phyloP scores from a whole-genome alignment of 2,888 invertebrate genomes.

The Eupithecia subfuscata region DNA sequence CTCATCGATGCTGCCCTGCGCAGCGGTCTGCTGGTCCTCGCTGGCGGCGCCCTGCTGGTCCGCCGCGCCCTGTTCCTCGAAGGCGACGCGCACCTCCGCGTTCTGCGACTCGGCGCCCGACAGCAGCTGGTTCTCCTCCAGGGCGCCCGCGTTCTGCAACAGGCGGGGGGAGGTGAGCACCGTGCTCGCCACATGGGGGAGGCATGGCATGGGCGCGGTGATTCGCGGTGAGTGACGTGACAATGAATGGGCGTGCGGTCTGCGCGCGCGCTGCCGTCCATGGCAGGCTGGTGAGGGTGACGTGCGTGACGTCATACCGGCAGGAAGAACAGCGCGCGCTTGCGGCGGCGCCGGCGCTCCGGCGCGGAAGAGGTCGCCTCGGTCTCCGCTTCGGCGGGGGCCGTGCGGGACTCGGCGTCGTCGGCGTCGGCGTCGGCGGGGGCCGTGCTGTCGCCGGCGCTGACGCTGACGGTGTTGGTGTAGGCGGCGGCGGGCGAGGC shows the following conservation, averaged over 20 bases:
- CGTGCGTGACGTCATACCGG: conserved; percentile 76
- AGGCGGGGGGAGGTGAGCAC: conserved; percentile 5
- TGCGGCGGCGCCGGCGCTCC: conserved; percentile 52
- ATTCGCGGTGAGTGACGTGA: conserved; percentile 41
- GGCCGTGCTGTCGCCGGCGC: conserved; percentile 19
- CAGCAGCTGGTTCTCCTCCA: conserved; percentile 79
- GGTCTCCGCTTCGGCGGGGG: conserved; percentile 21
- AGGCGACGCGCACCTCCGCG: conserved; percentile 86
- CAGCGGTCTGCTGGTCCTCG: conserved; percentile 79
- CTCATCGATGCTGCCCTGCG: conserved; percentile 87
- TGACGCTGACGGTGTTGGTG: conserved; percentile 30
- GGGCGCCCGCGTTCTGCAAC: conserved; percentile 71
- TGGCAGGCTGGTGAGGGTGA: conserved; percentile 76
- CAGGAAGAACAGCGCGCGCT: conserved; percentile 68
- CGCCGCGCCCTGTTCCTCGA: conserved; percentile 74
- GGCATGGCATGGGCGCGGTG: conserved; percentile 28
- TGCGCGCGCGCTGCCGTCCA: conserved; percentile 77
- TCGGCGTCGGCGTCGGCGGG: conserved; percentile 18
- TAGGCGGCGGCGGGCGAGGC: conserved; percentile 21
- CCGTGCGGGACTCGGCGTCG: conserved; percentile 24
- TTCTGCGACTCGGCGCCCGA: conserved; percentile 85
- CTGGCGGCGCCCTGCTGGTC: conserved; percentile 71
- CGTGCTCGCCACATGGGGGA: not conserved
- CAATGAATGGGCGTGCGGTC: conserved; percentile 52
- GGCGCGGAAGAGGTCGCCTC: conserved; percentile 24